Percentiles rank a stretch among this genome's conserved stretches.
Conservation (phyloP, 2,113 vertebrate genomes). For the Engystomops pustulosus region DNA sequence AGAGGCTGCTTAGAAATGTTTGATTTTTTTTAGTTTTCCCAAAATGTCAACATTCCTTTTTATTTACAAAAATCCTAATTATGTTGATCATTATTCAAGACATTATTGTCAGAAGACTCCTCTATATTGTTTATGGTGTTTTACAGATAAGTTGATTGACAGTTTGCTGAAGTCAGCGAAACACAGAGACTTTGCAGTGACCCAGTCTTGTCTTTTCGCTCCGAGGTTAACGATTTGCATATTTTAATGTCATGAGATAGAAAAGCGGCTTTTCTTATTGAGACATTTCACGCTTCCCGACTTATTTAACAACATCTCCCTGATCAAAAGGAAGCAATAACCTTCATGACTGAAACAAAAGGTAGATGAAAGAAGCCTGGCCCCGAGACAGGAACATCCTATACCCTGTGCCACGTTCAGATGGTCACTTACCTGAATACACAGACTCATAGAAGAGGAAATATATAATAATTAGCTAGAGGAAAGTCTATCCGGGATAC, state of each 20-base stretch:
- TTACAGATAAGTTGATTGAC: background rate
- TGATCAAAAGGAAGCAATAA: slow-evolving; percentile 47
- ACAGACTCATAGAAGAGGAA: background rate
- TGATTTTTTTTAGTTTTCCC: no score
- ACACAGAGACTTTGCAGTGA: background rate
- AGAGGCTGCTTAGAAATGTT: no score
- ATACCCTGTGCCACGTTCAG: background rate
- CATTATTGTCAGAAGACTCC: no score
- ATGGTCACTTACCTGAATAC: slow-evolving; percentile 34
- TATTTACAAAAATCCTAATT: no score
- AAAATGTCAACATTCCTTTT: no score
- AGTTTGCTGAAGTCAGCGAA: background rate
- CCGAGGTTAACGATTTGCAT: slow-evolving; percentile 32
- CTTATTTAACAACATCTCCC: slow-evolving; percentile 49
- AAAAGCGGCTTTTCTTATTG: slow-evolving; percentile 17
- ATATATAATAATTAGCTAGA: no score
- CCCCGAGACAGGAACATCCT: slow-evolving; percentile 27
- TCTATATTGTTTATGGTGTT: no score
- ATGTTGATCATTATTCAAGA: no score
- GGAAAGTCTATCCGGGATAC: background rate
- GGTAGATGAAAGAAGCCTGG: slow-evolving; percentile 52
- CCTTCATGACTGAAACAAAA: slow-evolving; percentile 40
- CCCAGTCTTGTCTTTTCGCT: background rate
- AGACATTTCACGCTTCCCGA: slow-evolving; percentile 47
- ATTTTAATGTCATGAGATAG: slow-evolving; percentile 15